Conservation (phyloP, 2,888 invertebrate species). For the Pherbina coryleti region DNA sequence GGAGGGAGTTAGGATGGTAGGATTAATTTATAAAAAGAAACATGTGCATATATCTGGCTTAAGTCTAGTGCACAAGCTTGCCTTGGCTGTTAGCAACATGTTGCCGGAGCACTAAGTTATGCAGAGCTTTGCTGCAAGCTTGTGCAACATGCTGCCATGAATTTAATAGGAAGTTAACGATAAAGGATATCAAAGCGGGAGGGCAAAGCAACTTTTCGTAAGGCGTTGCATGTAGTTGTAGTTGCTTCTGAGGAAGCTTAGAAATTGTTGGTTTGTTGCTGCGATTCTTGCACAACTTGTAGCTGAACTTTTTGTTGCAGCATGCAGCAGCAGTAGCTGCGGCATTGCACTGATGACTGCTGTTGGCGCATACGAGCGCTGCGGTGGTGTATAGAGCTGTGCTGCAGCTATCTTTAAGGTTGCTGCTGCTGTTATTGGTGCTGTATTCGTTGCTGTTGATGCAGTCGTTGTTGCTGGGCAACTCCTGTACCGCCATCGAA, state of each 20-base stretch:
- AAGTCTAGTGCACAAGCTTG: conserved; percentile 11
- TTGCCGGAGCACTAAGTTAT: background rate
- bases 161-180: background rate
- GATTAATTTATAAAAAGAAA: background rate
- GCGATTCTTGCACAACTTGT: conserved; percentile 1
- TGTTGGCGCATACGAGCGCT: conserved; percentile 8
- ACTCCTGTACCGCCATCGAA: background rate
- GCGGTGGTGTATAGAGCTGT: background rate
- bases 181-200: background rate
- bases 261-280: background rate
- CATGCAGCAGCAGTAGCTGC: background rate
- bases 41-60: no score
- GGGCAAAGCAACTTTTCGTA: background rate
- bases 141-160: background rate
- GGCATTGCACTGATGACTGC: background rate
- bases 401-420: background rate
- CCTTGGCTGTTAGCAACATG: background rate
- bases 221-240: background rate
- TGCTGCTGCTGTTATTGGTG: background rate
- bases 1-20: background rate
- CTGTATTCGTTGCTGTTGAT: background rate
- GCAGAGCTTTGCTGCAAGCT: background rate
- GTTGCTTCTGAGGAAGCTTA: no score
- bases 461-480: background rate
- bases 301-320: conserved; percentile 13